Base-by-base conservation (phyloP, 2,888 invertebrate genomes). In the Arrhopalites spinosus region DNA sequence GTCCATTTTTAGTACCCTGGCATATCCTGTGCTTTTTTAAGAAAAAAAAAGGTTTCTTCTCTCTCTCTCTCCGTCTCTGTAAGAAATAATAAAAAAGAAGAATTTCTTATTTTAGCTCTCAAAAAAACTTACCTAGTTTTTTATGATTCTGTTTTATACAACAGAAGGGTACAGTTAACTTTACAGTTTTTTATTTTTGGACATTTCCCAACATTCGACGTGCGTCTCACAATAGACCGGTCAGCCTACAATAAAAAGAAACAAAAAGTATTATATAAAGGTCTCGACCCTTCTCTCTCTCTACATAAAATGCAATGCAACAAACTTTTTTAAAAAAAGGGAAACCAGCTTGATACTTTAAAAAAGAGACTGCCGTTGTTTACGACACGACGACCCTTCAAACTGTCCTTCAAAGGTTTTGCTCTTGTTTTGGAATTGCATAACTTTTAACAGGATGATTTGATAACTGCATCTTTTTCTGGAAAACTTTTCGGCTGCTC, bases 351-450 rank as follows among this genome's bases (percentile, higher is more conserved):
- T n/a, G n/a, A n/a, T n/a, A n/a, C n/a, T n/a, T n/a, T n/a, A n/a
- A n/a, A n/a, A n/a, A n/a, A n/a, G n/a, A n/a, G 66, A 66, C 43
- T 59, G n/a, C 66, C 66, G 66, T 66, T 66, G 20, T 66, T 66
- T 66, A 45, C 23, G 45, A 66, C 43, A 36, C 17, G 43, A 20
- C 8, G n/a, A 23, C 20, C 5, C 53, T 20, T 20, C n/a, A n/a
- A n/a, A n/a, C n/a, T 64, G 64, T 64, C 64, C 64, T 64, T 64
- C 64, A 64, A 36, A 17, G 20, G 53, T 20, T 20, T 56, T 8
- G 53, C 53, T 20, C n/a, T 56, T 2, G 15, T 20, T n/a, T 15
- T 66, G 30, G 13, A 17, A 66, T 66, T 66, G 43, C 66, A 66
- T 66, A 66, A 64, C 64, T 43, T 30, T 5, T 36, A n/a, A 36